A percentile compares a stretch with the other conserved stretches of the same genome.
These are phyloP conservation scores for Calyptommatus sinebrachiatus DNA, from an alignment of 2,113 vertebrate species.

Conservation along the genomic window DNA sequence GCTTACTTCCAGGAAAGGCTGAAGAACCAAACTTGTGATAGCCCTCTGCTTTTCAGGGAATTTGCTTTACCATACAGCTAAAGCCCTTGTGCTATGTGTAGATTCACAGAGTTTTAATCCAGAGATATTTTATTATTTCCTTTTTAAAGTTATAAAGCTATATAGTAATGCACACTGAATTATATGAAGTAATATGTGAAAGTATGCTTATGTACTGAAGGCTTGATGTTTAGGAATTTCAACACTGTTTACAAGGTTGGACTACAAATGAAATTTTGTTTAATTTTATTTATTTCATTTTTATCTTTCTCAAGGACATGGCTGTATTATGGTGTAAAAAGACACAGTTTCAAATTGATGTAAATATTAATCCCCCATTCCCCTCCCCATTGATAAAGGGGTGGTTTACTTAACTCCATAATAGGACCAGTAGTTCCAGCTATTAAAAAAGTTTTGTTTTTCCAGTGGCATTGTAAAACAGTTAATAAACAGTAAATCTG, in stretches of 20 bases:
- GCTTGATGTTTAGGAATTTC: conserved; percentile 18
- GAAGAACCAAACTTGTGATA: too few species aligned
- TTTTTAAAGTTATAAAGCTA: neutral
- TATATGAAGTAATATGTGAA: neutral
- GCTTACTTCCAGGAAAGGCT: too few species aligned
- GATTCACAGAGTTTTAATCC: neutral
- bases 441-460: neutral
- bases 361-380: conserved; percentile 50
- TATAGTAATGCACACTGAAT: rapidly evolving
- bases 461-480: neutral
- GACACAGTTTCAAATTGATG: neutral
- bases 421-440: neutral
- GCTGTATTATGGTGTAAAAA: neutral
- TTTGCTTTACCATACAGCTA: neutral
- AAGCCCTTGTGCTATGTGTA: neutral
- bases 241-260: conserved; percentile 2
- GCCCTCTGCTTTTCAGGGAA: too few species aligned
- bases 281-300: neutral
- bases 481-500: conserved; percentile 26
- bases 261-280: neutral
- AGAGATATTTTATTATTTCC: neutral
- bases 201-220: neutral
- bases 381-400: conserved; percentile 29
- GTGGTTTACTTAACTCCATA: conserved; percentile 1
- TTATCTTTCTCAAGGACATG: neutral